A percentile compares a stretch with the other conserved stretches of the same genome.
phyloP scores from a whole-genome alignment of 2,888 invertebrate species.

The Drosophila macrospina region DNA sequence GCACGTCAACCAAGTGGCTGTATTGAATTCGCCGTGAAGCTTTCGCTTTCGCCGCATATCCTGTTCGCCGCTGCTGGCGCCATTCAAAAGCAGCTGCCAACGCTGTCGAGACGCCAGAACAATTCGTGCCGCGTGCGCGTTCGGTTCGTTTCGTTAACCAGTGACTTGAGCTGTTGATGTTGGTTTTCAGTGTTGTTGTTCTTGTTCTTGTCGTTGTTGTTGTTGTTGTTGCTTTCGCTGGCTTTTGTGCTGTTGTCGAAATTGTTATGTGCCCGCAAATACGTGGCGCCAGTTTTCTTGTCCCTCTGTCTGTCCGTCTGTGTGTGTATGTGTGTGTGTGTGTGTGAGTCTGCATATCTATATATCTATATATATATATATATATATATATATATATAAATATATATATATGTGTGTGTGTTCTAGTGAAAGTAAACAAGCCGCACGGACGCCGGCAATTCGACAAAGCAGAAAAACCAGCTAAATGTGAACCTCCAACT shows the following conservation, averaged over 20 bases:
- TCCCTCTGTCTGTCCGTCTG: not conserved
- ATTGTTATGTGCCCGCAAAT: slow-evolving; percentile 11
- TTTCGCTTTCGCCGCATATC: slow-evolving; percentile 53
- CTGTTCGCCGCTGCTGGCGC: slow-evolving; percentile 26
- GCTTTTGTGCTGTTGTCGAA: slow-evolving; percentile 16
- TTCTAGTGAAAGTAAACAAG: slow-evolving; percentile 70
- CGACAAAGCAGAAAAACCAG: slow-evolving; percentile 22
- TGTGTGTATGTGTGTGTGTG: not conserved
- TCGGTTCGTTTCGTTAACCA: slow-evolving; percentile 67
- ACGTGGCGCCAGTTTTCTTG: slow-evolving; percentile 41
- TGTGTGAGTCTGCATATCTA: too few relatives aligned
- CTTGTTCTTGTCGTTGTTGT: slow-evolving; percentile 13
- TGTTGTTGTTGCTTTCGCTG: not conserved
- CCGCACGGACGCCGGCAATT: slow-evolving; percentile 63
- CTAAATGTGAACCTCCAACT: not conserved
- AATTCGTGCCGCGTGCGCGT: slow-evolving; percentile 78
- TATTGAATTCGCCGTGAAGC: slow-evolving; percentile 67
- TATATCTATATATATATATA: too few relatives aligned
- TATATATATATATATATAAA: too few relatives aligned
- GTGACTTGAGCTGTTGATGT: slow-evolving; percentile 14
- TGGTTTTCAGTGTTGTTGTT: slow-evolving; percentile 21
- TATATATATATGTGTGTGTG: too few relatives aligned
- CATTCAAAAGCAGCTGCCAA: slow-evolving; percentile 62
- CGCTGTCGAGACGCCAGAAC: slow-evolving; percentile 63
- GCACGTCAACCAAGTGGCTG: slow-evolving; percentile 8